A percentile compares a stretch with the other conserved stretches of the same genome.
Evolutionary conservation across 1,140 invertebrate species (phyloP).

Genomic region (Phthorimaea operculella): DNA sequence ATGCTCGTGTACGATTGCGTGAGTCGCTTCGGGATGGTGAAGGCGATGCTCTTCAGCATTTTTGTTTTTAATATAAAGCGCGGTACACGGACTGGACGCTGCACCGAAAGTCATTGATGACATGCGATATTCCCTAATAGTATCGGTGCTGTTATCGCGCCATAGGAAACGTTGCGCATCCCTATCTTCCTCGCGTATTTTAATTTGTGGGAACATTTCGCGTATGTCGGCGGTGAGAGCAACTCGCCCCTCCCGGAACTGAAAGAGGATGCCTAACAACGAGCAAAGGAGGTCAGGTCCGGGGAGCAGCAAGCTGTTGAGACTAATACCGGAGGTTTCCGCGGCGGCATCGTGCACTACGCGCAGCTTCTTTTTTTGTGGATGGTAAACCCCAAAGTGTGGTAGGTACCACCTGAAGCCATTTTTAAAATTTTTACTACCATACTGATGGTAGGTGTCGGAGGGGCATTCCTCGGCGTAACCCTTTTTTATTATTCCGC

Average conservation of each 20-base stretch:
- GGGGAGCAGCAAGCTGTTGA: conserved; percentile 23
- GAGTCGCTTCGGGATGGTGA: conserved; percentile 15
- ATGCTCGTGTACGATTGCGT: conserved; percentile 23
- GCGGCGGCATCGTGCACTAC: conserved; percentile 11
- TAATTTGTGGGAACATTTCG: not conserved
- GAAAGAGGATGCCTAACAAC: conserved; percentile 16
- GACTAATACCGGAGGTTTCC: conserved; percentile 3
- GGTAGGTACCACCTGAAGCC: conserved; percentile 4
- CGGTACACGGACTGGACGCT: conserved; percentile 11
- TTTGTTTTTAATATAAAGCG: conserved; percentile 11
- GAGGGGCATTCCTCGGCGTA: conserved; percentile 9
- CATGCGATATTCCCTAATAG: conserved; percentile 17
- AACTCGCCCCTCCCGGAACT: not conserved
- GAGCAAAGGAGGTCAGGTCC: conserved; percentile 27
- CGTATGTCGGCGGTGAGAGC: not conserved
- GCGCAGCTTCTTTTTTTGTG: conserved; percentile 9
- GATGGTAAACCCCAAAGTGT: conserved; percentile 12
- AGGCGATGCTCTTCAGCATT: conserved; percentile 16
- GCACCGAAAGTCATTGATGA: conserved; percentile 33
- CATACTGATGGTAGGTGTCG: not conserved
- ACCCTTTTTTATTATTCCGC: conserved; percentile 3
- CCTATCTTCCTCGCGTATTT: not conserved
- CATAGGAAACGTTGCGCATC: conserved; percentile 22
- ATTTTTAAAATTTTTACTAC: not conserved
- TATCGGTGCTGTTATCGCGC: conserved; percentile 8